Evolutionary conservation across 92 coral and sea anemone species (phyloP), one percentile per base, ranked within the genome.

Genomic region (Metridium senile): DNA sequence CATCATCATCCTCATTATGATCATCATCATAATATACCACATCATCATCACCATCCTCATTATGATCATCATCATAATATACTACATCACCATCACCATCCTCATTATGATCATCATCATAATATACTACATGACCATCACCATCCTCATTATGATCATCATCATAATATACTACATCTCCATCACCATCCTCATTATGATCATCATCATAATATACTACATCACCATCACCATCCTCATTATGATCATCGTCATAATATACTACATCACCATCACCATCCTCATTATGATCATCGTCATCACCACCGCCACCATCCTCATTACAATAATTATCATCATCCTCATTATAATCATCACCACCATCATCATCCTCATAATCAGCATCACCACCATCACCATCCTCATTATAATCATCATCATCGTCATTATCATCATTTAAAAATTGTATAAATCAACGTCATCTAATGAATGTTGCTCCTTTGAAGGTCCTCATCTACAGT

Each of bases 401-500:
- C 13, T 39, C 49, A 4, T n/a, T n/a, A n/a, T n/a, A n/a, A 13
- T 39, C 49, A 39, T 13, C 49, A 13, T 39, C 13, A 39, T 39
- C 13, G 13, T 13, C 49, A 39, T 39, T 39, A 39, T 39, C 49
- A 21, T 19, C 21, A 54, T 3, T 19, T 3, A 3, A n/a, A 54
- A 2, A 6, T 2, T 54, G 23, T n/a, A n/a, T n/a, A n/a, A n/a
- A 16, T 54, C 23, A 16, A 3, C 3, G 4, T 6, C 61, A 54
- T 4, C 6, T 4, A 4, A 6, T 4, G n/a, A 39, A 39, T 39
- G 8, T 39, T 39, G 6, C 49, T 39, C 13, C 49, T 39, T 39
- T 39, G n/a, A 84, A 63, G 89, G 91, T 83, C 85, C 88, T 39
- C 87, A 76, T 70, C 58, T 80, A 54, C 76, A 33, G 43, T 84